Evolutionary conservation across 2,113 vertebrate species (phyloP), one percentile per base, ranked within the genome.

Genomic region (Lonchura striata): DNA sequence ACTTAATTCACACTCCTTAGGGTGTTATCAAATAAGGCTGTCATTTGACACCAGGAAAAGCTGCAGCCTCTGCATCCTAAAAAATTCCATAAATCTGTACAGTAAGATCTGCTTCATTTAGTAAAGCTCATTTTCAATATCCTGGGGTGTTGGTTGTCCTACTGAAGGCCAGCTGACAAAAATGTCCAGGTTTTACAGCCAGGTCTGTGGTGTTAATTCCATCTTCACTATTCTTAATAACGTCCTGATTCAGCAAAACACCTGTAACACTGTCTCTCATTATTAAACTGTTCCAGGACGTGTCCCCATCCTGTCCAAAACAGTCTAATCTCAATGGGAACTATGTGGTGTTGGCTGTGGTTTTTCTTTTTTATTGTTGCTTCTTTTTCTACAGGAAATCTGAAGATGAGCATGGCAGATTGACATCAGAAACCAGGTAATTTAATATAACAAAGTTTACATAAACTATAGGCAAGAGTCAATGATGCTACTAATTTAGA

Each of bases 221-320:
- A 49, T 30, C 37, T 86, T 2, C 17, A 35, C 12, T 37, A 2
- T n/a, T 92, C 33, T 52, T 47, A 24, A 24, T 47, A 35, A 59
- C 13, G 25, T 31, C 30, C 17, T 63, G 56, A 56, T 66, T 86
- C 41, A 90, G 16, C 20, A 74, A 76, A 92, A 39, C 5, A 60
- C 0, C 0, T 78, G 13, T 33, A 65, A 64, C 28, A 42, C 3
- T 49, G 5, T 35, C 21, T 70, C 16, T 15, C 6, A 44, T 35
- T 64, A 49, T 65, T 46, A 44, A 52, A 71, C 13, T 46, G 10
- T 61, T 82, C 57, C 57, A 76, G 37, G 64, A 60, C 3, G 17
- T 1, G 0, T 4, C 61, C 37, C 31, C 15, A 50, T 76, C 11
- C 30, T 77, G 24, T 66, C 11, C 21, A 66, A 11, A 31, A 24